Evolutionary conservation across 2,113 vertebrate species (phyloP).

Genomic region (Leucoraja erinaceus): DNA sequence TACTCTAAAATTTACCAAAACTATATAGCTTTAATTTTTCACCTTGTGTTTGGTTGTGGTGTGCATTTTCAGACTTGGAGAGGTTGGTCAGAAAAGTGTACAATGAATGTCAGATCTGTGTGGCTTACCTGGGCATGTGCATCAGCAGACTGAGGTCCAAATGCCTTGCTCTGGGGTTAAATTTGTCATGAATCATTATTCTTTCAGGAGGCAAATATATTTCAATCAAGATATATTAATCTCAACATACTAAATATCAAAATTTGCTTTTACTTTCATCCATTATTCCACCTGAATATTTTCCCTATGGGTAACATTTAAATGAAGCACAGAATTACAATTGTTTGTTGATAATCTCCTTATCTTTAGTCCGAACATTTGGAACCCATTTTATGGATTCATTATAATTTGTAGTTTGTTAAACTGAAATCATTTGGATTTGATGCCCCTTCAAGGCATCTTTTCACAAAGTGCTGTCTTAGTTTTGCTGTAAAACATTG

Average conservation of each 20-base stretch:
- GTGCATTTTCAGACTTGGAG: background rate
- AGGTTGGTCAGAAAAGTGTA: background rate
- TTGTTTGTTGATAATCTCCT: background rate
- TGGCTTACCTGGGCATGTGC: background rate
- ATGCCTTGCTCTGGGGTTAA: background rate
- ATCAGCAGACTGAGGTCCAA: background rate
- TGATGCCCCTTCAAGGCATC: background rate
- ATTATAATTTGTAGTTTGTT: constrained; percentile 12
- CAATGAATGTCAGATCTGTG: background rate
- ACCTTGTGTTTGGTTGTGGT: background rate
- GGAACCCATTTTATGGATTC: background rate
- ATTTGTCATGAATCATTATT: background rate
- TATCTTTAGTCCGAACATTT: background rate
- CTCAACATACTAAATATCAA: background rate
- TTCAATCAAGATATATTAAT: background rate
- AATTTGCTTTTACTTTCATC: background rate
- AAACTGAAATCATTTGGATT: background rate
- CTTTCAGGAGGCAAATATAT: background rate
- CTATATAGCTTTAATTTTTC: background rate
- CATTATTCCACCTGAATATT: background rate
- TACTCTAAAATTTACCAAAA: background rate
- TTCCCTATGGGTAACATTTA: background rate
- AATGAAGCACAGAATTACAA: background rate
- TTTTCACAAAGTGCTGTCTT: background rate
- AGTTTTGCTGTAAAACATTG: background rate